Evolutionary conservation across 2,113 vertebrate species (phyloP).

Genomic region (Sinocyclocheilus rhinocerous): DNA sequence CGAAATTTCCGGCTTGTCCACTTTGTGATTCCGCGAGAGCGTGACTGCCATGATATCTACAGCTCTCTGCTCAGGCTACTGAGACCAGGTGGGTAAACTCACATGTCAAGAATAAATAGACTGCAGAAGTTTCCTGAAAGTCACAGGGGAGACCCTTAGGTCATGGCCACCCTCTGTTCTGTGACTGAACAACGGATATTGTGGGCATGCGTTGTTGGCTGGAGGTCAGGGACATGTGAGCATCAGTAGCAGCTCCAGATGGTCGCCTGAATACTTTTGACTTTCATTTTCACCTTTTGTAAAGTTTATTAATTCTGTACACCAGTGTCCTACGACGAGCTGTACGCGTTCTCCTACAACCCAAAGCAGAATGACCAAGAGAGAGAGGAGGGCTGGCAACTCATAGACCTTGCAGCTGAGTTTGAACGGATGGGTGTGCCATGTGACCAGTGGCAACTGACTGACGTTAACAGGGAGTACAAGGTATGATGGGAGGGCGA

Average conservation of each 20-base stretch:
- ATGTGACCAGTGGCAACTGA: slow-evolving; percentile 90
- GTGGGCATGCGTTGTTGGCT: slow-evolving; percentile 3
- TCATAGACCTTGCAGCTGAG: slow-evolving; percentile 87
- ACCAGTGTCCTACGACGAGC: slow-evolving; percentile 85
- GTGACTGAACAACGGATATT: background rate
- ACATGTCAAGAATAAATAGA: background rate
- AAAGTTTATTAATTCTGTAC: background rate
- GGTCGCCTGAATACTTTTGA: slow-evolving; percentile 21
- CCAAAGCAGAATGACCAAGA: slow-evolving; percentile 94
- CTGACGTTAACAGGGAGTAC: slow-evolving; percentile 91
- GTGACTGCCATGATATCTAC: slow-evolving; percentile 96
- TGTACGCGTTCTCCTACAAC: slow-evolving; percentile 97
- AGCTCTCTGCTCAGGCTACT: slow-evolving; percentile 93
- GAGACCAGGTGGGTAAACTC: slow-evolving; percentile 80
- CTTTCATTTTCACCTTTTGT: slow-evolving; percentile 28
- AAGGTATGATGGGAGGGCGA: slow-evolving; percentile 79
- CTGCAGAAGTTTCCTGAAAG: slow-evolving; percentile 19
- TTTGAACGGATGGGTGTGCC: slow-evolving; percentile 94
- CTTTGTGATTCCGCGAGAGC: slow-evolving; percentile 90
- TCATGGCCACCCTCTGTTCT: background rate
- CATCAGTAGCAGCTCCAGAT: slow-evolving; percentile 23
- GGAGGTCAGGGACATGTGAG: background rate
- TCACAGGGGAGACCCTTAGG: slow-evolving; percentile 5
- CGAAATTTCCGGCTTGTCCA: slow-evolving; percentile 94
- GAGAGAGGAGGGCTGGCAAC: slow-evolving; percentile 89